phyloP scores from a whole-genome alignment of 2,888 invertebrate species.

The Standfussiana lucernea region DNA sequence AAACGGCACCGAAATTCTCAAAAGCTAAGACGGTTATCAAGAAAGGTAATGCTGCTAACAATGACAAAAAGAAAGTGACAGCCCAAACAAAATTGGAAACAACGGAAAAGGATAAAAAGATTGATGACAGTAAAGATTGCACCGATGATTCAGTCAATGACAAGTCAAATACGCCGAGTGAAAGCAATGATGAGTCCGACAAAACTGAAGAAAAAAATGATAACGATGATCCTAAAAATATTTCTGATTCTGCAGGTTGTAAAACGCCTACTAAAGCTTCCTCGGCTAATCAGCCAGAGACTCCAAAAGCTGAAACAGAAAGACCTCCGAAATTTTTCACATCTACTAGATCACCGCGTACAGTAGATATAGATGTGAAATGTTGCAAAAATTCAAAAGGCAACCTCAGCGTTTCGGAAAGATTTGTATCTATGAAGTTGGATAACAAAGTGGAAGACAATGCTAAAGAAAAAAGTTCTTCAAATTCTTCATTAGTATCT shows the following conservation, averaged over 20 bases:
- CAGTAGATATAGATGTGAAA: conserved; percentile 87
- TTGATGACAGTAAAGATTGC: conserved; percentile 53
- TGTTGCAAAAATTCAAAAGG: conserved; percentile 87
- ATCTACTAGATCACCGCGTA: conserved; percentile 84
- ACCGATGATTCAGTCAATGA: conserved; percentile 53
- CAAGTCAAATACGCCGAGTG: conserved; percentile 40
- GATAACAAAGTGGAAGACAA: conserved; percentile 83
- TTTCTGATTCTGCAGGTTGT: conserved; percentile 44
- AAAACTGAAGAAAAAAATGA: conserved; percentile 59
- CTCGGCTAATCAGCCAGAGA: conserved; percentile 71
- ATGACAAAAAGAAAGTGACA: conserved; percentile 77
- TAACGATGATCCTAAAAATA: conserved; percentile 63
- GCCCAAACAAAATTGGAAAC: conserved; percentile 63
- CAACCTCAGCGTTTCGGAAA: conserved; percentile 86
- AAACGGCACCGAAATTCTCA: conserved; percentile 74
- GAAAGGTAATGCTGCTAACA: conserved; percentile 71
- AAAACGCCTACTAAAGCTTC: conserved; percentile 63
- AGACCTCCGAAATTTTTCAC: conserved; percentile 88
- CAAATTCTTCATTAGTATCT: conserved; percentile 81
- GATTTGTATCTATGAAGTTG: conserved; percentile 85
- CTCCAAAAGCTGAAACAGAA: conserved; percentile 84
- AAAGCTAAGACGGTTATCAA: conserved; percentile 81
- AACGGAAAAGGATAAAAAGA: conserved; percentile 60
- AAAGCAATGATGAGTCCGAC: conserved; percentile 36
- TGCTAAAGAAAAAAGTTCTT: conserved; percentile 79